Percentiles rank a stretch among this genome's conserved stretches.
Evolutionary conservation across 2,113 vertebrate genomes (phyloP).

Genomic region (Istiophorus platypterus): DNA sequence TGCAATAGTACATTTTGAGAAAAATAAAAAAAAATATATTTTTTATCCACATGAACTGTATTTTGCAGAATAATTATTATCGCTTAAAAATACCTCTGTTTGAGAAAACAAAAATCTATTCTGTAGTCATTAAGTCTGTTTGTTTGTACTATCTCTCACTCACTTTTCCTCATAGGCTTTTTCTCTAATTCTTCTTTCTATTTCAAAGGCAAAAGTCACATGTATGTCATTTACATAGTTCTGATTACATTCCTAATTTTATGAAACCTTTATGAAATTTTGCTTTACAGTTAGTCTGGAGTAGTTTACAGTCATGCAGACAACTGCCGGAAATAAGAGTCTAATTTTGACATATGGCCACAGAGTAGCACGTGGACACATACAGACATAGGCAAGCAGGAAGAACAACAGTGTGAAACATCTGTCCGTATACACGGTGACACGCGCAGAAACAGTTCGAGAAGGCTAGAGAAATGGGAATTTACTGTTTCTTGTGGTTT

Average conservation of each 20-base stretch:
- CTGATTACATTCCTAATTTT: background rate
- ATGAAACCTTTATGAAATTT: background rate
- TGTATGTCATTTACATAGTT: background rate
- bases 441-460: conserved; percentile 12
- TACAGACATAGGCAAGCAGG: background rate
- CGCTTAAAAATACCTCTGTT: too few species aligned
- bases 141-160: too few species aligned
- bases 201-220: too few species aligned
- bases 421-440: background rate
- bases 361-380: conserved; percentile 19
- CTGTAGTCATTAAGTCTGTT: too few species aligned
- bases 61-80: too few species aligned
- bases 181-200: too few species aligned
- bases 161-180: too few species aligned
- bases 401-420: conserved; percentile 5
- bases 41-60: too few species aligned
- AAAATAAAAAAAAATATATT: too few species aligned
- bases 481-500: conserved; percentile 86
- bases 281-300: background rate
- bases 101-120: too few species aligned
- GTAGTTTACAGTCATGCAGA: conserved; percentile 19
- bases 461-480: conserved; percentile 47
- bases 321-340: conserved; percentile 26
- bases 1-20: too few species aligned
- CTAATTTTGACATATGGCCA: conserved; percentile 30